A percentile compares a stretch with the other conserved stretches of the same genome.
Conservation (phyloP, 1,140 invertebrate genomes). For the Papilio polyxenes region DNA sequence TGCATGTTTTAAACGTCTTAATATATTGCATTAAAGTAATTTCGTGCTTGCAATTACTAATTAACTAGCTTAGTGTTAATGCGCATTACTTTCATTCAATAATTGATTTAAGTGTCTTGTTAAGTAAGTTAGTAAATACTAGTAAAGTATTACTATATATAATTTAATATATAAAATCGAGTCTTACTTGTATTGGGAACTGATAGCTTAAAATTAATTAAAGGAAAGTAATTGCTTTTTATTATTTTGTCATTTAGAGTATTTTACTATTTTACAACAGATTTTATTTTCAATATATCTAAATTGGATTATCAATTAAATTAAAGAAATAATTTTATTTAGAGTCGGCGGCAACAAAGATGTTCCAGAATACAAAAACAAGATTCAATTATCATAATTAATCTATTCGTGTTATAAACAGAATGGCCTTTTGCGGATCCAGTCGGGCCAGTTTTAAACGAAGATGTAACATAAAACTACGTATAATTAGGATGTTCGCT, state of each 20-base stretch:
- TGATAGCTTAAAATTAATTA: background rate
- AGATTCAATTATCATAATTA: conserved; percentile 28
- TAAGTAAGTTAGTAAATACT: background rate
- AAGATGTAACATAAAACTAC: conserved; percentile 46
- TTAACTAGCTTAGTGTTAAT: background rate
- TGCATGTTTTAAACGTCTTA: conserved; percentile 4
- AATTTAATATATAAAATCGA: background rate
- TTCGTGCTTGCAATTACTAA: background rate
- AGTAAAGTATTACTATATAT: too few species aligned
- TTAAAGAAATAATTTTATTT: background rate
- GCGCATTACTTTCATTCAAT: background rate
- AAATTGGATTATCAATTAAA: background rate
- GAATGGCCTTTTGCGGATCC: conserved; percentile 36
- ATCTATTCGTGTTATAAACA: conserved; percentile 23
- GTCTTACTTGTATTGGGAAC: background rate
- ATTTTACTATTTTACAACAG: background rate
- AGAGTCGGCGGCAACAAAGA: conserved; percentile 6
- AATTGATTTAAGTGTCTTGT: background rate
- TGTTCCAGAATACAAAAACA: conserved; percentile 10
- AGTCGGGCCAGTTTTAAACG: conserved; percentile 47
- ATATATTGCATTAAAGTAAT: conserved; percentile 5
- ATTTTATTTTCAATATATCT: background rate
- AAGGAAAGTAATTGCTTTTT: background rate
- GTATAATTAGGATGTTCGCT: conserved; percentile 27
- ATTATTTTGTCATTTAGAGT: background rate